Percentiles rank a stretch among this genome's conserved stretches.
phyloP scores from a whole-genome alignment of 2,113 vertebrate genomes.

The Pungitius pungitius region DNA sequence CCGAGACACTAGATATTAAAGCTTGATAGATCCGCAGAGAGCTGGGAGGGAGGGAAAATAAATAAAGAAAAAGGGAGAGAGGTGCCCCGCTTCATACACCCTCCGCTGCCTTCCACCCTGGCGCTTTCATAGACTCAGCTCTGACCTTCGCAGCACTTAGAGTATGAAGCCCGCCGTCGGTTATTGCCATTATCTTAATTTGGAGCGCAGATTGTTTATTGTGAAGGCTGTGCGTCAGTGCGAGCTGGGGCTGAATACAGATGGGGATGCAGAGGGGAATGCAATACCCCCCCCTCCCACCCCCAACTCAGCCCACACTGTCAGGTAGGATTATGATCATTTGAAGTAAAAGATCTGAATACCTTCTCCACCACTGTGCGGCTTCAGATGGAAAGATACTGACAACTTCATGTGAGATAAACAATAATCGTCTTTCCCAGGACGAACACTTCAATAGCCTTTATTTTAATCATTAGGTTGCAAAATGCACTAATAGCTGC shows the following conservation, averaged over 20 bases:
- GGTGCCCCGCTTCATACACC: conserved; percentile 49
- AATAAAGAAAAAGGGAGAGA: conserved; percentile 46
- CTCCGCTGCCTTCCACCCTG: conserved; percentile 42
- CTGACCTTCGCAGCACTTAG: conserved; percentile 84
- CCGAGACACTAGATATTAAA: conserved; percentile 81
- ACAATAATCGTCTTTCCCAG: too few relatives aligned
- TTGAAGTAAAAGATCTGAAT: background rate
- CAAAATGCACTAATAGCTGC: too few relatives aligned
- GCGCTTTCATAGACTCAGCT: conserved; percentile 68
- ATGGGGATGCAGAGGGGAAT: conserved; percentile 46
- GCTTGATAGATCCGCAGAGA: conserved; percentile 78
- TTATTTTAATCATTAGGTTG: too few relatives aligned
- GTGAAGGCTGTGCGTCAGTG: conserved; percentile 63
- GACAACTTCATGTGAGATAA: background rate
- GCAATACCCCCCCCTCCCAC: background rate
- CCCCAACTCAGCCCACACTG: too few relatives aligned
- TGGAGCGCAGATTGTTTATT: conserved; percentile 79
- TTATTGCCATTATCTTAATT: conserved; percentile 84
- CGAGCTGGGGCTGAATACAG: conserved; percentile 68
- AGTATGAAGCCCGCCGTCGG: conserved; percentile 75
- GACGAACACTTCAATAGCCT: too few relatives aligned
- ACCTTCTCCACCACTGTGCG: background rate
- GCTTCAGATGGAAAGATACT: background rate
- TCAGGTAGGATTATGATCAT: too few relatives aligned
- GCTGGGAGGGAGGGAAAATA: conserved; percentile 24